Conservation (phyloP, 2,113 vertebrate genomes). For the Stictonetta naevosa region DNA sequence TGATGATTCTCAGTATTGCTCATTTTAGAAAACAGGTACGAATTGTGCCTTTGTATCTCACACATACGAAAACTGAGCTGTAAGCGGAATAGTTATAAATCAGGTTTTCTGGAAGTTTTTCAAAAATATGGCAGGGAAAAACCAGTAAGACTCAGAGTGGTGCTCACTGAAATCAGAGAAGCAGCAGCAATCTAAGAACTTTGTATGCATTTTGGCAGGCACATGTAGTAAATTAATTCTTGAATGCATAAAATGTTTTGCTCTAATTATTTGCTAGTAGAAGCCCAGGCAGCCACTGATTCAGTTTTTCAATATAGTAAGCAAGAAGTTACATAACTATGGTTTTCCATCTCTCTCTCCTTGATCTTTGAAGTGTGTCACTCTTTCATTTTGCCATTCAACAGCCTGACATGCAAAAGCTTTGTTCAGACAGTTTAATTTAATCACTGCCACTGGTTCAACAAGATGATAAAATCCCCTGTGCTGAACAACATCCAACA, state of each 20-base stretch:
- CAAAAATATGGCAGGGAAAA: background rate
- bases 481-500: slow-evolving; percentile 89
- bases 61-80: background rate
- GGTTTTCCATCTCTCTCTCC: slow-evolving; percentile 63
- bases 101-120: background rate
- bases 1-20: background rate
- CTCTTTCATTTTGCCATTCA: slow-evolving; percentile 91
- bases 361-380: slow-evolving; percentile 89
- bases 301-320: slow-evolving; percentile 49
- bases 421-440: slow-evolving; percentile 99
- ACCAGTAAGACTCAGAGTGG: background rate
- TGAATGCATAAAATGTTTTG: background rate
- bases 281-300: background rate
- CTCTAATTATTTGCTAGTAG: slow-evolving; percentile 26
- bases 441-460: slow-evolving; percentile 95
- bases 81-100: background rate
- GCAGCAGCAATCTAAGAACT: background rate
- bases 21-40: background rate
- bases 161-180: background rate
- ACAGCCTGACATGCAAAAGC: slow-evolving; percentile 91
- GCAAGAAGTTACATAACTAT: slow-evolving; percentile 60
- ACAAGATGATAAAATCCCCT: slow-evolving; percentile 91
- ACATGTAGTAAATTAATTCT: background rate
- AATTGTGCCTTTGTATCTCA: background rate
- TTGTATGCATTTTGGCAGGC: background rate